Evolutionary conservation across 2,888 invertebrate genomes (phyloP).

Genomic region (Eupsilia transversa): DNA sequence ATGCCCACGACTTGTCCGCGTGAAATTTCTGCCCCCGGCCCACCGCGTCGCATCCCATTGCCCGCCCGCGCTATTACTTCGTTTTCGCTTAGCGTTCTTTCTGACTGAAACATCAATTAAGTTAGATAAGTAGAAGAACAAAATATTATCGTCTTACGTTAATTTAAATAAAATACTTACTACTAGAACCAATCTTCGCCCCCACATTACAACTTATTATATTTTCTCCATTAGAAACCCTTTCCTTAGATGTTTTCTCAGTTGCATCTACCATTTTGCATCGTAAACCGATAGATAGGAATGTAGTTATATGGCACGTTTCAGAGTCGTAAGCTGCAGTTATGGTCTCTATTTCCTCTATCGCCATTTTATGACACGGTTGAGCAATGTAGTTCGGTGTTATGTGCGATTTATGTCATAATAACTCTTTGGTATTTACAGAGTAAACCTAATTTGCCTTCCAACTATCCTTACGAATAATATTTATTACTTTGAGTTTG

Average conservation of each 20-base stretch:
- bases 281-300: not conserved
- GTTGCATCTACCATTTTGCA: slow-evolving; percentile 2
- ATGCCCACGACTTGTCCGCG: no score
- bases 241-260: not conserved
- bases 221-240: no score
- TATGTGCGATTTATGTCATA: slow-evolving; percentile 48
- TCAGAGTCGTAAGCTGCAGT: slow-evolving; percentile 14
- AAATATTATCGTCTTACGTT: no score
- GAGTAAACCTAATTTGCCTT: slow-evolving; percentile 45
- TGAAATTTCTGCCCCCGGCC: no score
- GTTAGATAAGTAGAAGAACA: no score
- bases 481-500: not conserved
- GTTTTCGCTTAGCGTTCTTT: no score
- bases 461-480: not conserved
- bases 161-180: no score
- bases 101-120: no score
- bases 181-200: no score
- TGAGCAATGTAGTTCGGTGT: slow-evolving; percentile 50
- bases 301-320: slow-evolving; percentile 11
- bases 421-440: slow-evolving; percentile 36
- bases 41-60: no score
- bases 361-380: slow-evolving; percentile 49
- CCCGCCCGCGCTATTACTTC: no score
- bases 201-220: no score
- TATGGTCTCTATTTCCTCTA: slow-evolving; percentile 50